Base-by-base conservation (phyloP, 2,888 invertebrate genomes). In the Phortica magna region DNA sequence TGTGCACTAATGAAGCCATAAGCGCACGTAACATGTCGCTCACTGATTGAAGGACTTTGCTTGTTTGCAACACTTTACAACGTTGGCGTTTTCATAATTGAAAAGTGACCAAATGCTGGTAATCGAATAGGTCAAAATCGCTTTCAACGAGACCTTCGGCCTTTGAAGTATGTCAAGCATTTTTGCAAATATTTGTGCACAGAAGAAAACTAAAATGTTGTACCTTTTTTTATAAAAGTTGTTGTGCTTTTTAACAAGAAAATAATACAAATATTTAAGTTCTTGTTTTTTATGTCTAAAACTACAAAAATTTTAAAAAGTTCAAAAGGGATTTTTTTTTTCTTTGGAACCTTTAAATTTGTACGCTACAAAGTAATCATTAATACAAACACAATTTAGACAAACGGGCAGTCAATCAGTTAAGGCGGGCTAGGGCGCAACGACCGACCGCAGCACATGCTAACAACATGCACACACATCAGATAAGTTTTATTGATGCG, bases 21-120 rank as follows among this genome's bases (percentile, higher is more conserved):
- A 71, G 31, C 53, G 55, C 55, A 71, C 70, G 55, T 55, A 71
- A 71, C 70, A 43, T 31, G 19, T 67, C n/a, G 67, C 53, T 19
- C 17, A 19, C 22, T 48, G 48, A 48, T 48, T 48, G 2, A 3
- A 31, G 3, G 31, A 3, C 1, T 5, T 48, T 48, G 48, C 48
- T 48, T 48, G 48, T 6, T 48, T 19, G 59, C 17, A 9, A 61
- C 22, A 61, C 10, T 61, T 31, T 31, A 2, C 31, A 31, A 31
- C 31, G 31, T 31, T 31, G 31, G 31, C 31, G 3, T 31, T 31
- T 31, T 10, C 70, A 42, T 71, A 71, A 71, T 71, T 71, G 70
- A 71, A 71, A 43, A 71, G 31, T 71, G 70, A 71, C 70, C 70
- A 71, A 71, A 53, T 55, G 70, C 70, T 71, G 5, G 70, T 71